A percentile compares a stretch with the other conserved stretches of the same genome.
Conservation (phyloP, 2,888 invertebrate genomes). For the Eristalis tenax region DNA sequence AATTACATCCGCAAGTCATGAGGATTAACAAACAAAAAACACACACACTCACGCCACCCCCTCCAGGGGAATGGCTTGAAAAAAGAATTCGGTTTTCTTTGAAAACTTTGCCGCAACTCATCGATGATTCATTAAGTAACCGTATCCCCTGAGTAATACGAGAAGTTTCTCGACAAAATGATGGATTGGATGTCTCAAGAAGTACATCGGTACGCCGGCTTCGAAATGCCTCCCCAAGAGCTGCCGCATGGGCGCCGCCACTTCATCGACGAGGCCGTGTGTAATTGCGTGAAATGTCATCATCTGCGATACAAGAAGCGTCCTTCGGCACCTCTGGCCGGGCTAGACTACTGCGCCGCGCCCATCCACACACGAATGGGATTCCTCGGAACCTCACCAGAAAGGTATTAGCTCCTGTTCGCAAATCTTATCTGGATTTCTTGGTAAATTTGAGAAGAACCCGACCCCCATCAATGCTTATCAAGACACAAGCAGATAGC, state of each 20-base stretch:
- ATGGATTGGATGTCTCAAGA: constrained; percentile 6
- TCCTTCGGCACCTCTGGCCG: not conserved
- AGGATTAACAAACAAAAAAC: not conserved
- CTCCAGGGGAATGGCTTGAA: not conserved
- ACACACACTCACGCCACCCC: not conserved
- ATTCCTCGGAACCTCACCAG: not conserved
- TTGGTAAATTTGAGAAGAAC: not conserved
- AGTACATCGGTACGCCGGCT: not conserved
- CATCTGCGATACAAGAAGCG: not conserved
- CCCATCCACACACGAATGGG: not conserved
- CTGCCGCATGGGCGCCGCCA: not conserved
- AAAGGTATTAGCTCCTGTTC: not conserved
- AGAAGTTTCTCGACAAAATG: not conserved
- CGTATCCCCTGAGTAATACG: not conserved
- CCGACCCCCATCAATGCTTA: not conserved
- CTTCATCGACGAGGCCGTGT: not conserved
- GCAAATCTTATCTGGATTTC: not conserved
- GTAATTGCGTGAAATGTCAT: not conserved
- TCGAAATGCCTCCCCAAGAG: not conserved
- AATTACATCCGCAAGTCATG: not conserved
- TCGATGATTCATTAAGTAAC: constrained; percentile 3
- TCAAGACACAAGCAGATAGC: not conserved
- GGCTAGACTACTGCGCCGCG: too few relatives aligned
- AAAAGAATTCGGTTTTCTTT: not conserved
- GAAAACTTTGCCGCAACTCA: constrained; percentile 4